Evolutionary conservation across 2,888 invertebrate genomes (phyloP).

Genomic region (Cylloceria caligata): DNA sequence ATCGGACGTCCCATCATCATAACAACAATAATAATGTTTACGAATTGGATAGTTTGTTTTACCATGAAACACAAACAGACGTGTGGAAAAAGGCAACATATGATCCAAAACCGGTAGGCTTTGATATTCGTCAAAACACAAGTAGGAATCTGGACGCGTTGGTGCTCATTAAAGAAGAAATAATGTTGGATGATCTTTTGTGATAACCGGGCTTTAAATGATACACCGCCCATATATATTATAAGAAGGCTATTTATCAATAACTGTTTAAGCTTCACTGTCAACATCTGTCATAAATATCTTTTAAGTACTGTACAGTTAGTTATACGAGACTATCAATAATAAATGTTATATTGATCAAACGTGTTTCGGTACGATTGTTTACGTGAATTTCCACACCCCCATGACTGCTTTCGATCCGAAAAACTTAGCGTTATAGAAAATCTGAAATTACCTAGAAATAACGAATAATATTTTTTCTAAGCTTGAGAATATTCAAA

Average conservation of each 20-base stretch:
- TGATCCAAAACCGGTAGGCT: background rate
- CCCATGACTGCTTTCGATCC: background rate
- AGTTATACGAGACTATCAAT: conserved; percentile 21
- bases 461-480: conserved; percentile 4
- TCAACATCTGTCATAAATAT: background rate
- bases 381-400: background rate
- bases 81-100: conserved; percentile 25
- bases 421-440: background rate
- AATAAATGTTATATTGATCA: conserved; percentile 26
- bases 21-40: conserved; percentile 33
- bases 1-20: background rate
- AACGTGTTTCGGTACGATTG: background rate
- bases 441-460: background rate
- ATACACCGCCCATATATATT: background rate
- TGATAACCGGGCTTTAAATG: background rate
- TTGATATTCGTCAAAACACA: conserved; percentile 14
- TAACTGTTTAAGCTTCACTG: background rate
- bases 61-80: conserved; percentile 35
- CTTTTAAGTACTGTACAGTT: conserved; percentile 40
- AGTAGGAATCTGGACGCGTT: background rate
- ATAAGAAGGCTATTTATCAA: background rate
- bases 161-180: conserved; percentile 66
- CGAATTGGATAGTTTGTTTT: conserved; percentile 46
- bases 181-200: conserved; percentile 61
- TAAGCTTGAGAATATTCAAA: background rate